These are phyloP conservation scores for Craniophora ligustri DNA, from an alignment of 2,888 invertebrate genomes.

Conservation along the genomic window DNA sequence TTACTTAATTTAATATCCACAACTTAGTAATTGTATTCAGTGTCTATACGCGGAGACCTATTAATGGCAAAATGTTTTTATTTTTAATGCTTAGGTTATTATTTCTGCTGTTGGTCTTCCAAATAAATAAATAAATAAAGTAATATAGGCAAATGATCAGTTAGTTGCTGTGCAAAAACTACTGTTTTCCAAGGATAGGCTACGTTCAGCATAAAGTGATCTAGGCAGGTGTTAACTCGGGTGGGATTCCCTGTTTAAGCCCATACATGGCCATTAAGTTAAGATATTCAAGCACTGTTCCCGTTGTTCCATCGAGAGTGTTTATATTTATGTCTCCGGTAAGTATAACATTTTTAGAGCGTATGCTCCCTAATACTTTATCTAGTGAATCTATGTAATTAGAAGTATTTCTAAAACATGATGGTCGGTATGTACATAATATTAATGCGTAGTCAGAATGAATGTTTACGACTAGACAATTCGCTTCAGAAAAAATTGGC, in stretches of 20 bases:
- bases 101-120: too few species aligned
- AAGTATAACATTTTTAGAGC: neutral
- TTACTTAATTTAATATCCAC: too few species aligned
- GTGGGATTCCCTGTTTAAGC: neutral
- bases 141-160: neutral
- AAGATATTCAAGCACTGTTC: neutral
- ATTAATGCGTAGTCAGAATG: neutral
- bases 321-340: neutral
- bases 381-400: neutral
- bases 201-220: neutral
- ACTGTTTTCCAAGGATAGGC: neutral
- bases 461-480: neutral
- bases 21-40: too few species aligned
- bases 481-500: neutral
- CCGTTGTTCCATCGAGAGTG: neutral
- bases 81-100: too few species aligned
- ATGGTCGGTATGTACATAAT: neutral
- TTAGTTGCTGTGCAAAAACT: neutral
- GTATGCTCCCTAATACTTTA: neutral
- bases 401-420: neutral
- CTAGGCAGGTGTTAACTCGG: neutral
- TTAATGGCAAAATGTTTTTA: too few species aligned
- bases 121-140: too few species aligned
- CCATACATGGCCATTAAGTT: neutral
- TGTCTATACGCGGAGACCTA: too few species aligned